Evolutionary conservation across 2,113 vertebrate species (phyloP).

Genomic region (Empidonax alnorum): DNA sequence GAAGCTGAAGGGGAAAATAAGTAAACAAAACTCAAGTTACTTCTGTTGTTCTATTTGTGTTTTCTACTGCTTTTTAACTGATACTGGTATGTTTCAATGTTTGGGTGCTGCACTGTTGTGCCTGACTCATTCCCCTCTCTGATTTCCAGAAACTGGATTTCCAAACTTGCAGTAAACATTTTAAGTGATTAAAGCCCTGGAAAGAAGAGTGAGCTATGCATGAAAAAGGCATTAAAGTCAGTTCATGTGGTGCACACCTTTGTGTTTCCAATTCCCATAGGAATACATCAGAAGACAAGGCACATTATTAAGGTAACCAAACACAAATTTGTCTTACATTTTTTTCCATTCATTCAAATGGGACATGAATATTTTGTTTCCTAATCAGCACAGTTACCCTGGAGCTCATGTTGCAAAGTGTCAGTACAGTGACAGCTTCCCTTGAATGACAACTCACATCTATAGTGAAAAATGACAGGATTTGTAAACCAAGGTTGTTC

Average conservation of each 20-base stretch:
- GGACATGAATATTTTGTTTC: constrained; percentile 12
- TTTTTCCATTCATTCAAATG: neutral
- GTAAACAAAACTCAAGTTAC: neutral
- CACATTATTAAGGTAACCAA: neutral
- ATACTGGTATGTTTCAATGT: rapidly evolving
- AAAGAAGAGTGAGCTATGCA: neutral
- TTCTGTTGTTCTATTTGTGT: neutral
- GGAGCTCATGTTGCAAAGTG: neutral
- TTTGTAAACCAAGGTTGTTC: neutral
- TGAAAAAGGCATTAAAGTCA: neutral
- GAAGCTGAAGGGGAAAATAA: rapidly evolving
- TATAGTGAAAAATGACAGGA: neutral
- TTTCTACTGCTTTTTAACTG: neutral
- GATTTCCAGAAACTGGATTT: neutral
- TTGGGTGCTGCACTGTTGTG: neutral
- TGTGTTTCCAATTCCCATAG: neutral
- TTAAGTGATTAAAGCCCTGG: neutral
- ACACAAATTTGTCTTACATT: neutral
- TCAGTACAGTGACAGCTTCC: neutral
- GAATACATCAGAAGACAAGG: neutral
- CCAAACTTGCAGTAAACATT: neutral
- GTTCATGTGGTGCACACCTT: neutral
- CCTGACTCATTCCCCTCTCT: neutral
- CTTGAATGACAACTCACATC: neutral
- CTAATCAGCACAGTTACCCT: neutral